Conservation (phyloP, 2,113 vertebrate genomes). For the Emydocephalus ijimae region DNA sequence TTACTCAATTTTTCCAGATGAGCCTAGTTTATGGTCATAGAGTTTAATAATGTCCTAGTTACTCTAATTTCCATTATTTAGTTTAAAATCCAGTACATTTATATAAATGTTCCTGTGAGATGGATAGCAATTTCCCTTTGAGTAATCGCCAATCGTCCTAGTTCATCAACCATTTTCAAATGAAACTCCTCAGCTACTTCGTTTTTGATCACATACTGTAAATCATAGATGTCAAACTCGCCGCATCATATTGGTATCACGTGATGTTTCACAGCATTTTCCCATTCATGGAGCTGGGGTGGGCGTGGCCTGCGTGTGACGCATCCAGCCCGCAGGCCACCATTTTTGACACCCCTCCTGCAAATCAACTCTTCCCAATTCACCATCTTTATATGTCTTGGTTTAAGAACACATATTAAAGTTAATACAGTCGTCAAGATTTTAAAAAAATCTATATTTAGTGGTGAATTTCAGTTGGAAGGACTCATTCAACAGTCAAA, state of each 20-base stretch:
- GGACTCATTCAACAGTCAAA: background rate
- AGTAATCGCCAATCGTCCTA: background rate
- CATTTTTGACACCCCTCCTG: too few species aligned
- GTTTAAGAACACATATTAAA: background rate
- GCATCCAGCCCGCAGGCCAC: too few species aligned
- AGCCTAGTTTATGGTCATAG: too few species aligned
- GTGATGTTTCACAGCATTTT: too few species aligned
- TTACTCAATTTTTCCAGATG: background rate
- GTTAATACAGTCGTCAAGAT: background rate
- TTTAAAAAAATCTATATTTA: background rate
- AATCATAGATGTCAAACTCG: background rate
- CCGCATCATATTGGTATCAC: too few species aligned
- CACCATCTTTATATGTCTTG: background rate
- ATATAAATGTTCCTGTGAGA: background rate
- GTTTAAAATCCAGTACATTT: background rate
- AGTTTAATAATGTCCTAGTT: background rate
- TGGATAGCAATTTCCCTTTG: background rate
- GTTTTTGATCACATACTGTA: background rate
- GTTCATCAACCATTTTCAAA: background rate
- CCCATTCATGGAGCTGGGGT: too few species aligned
- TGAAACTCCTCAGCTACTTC: background rate
- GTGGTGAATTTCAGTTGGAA: background rate
- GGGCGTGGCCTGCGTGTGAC: too few species aligned
- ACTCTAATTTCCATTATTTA: background rate
- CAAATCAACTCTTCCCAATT: background rate